phyloP scores from a whole-genome alignment of 2,888 invertebrate species.

The Nasonovia ribisnigri region DNA sequence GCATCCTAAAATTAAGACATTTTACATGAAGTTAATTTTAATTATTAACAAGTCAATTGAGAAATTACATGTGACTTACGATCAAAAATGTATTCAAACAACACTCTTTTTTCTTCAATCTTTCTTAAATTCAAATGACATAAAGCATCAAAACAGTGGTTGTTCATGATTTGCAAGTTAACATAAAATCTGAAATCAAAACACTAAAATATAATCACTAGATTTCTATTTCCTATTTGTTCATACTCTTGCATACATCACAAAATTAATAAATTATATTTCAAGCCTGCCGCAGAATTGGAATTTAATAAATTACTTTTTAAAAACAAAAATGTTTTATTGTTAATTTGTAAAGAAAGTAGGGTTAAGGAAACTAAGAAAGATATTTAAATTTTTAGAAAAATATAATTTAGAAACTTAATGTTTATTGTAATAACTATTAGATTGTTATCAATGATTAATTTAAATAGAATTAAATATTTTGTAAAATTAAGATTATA shows the following conservation, averaged over 20 bases:
- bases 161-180: constrained; percentile 34
- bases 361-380: too few relatives aligned
- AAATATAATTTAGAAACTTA: too few relatives aligned
- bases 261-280: background rate
- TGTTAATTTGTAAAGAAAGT: too few relatives aligned
- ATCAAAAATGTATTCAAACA: constrained; percentile 42
- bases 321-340: too few relatives aligned
- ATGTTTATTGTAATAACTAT: too few relatives aligned
- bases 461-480: too few relatives aligned
- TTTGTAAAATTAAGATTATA: too few relatives aligned
- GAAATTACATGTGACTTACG: constrained; percentile 2
- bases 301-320: too few relatives aligned
- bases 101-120: constrained; percentile 7
- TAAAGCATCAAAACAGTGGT: constrained; percentile 10
- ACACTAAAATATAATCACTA: background rate
- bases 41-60: background rate
- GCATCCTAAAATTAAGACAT: constrained; percentile 19
- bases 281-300: background rate
- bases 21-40: background rate
- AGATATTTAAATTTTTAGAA: too few relatives aligned
- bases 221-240: background rate
- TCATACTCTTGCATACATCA: background rate
- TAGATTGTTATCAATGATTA: too few relatives aligned
- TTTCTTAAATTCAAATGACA: background rate
- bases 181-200: constrained; percentile 52